Evolutionary conservation across 2,113 vertebrate genomes (phyloP).

Genomic region (Phylloscopus trochilus): DNA sequence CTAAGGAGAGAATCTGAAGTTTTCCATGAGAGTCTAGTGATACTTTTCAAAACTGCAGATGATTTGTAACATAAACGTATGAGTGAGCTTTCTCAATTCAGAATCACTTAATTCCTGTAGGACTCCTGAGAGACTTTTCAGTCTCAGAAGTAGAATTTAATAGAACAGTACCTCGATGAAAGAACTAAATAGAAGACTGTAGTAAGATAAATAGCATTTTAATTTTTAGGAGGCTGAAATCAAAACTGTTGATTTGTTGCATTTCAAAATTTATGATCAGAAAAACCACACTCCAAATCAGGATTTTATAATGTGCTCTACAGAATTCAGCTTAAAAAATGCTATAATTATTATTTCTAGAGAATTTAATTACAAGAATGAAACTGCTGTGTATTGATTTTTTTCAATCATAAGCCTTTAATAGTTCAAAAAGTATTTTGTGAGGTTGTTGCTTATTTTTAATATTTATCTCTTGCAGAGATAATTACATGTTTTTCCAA

Average conservation of each 20-base stretch:
- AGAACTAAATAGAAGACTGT: neutral
- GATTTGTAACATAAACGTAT: neutral
- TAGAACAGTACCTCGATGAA: neutral
- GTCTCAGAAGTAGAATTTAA: neutral
- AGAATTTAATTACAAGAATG: neutral
- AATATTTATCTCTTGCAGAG: neutral
- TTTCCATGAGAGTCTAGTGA: neutral
- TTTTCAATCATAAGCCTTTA: neutral
- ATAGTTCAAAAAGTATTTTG: neutral
- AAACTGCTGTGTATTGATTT: neutral
- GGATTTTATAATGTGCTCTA: neutral
- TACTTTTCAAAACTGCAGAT: neutral
- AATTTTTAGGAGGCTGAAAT: constrained; percentile 4
- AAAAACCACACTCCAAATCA: neutral
- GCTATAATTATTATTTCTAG: neutral
- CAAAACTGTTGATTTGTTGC: neutral
- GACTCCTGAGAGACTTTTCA: neutral
- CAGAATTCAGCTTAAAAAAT: neutral
- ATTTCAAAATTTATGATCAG: neutral
- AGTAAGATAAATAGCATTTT: neutral
- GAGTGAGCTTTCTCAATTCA: neutral
- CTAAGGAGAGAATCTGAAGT: neutral
- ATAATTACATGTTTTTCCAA: neutral
- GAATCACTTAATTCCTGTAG: neutral
- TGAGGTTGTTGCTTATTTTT: neutral